Evolutionary conservation across 2,797 vertebrate species (phyloP).

Genomic region (Rousettus madagascariensis): DNA sequence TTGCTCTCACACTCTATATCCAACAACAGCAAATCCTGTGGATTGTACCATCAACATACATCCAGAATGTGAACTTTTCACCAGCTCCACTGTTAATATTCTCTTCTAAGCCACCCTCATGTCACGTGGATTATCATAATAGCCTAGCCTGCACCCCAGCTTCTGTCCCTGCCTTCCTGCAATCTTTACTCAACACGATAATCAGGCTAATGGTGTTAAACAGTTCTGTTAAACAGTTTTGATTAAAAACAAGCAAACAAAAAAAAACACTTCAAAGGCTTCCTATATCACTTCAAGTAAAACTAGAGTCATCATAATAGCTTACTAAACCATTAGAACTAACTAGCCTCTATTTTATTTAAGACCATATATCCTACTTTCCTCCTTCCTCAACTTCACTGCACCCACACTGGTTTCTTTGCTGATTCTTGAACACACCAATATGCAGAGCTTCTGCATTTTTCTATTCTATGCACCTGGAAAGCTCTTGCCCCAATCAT

Average conservation of each 20-base stretch:
- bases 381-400: not conserved
- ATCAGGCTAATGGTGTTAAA: not conserved
- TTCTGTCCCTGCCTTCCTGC: not conserved
- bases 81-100: not conserved
- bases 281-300: not conserved
- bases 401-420: not conserved
- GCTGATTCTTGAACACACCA: not conserved
- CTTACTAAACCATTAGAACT: not conserved
- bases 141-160: not conserved
- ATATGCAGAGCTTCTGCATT: not conserved
- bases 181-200: not conserved
- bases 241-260: not conserved
- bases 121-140: not conserved
- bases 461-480: not conserved
- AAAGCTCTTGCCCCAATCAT: not conserved
- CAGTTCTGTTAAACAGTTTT: not conserved
- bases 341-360: not conserved
- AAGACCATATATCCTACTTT: not conserved
- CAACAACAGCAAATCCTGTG: not conserved
- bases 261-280: not conserved
- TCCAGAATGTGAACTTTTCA: not conserved
- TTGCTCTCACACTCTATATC: not conserved
- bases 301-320: not conserved
- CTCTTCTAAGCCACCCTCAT: not conserved
- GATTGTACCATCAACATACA: not conserved